Base-by-base conservation (phyloP, 2,797 vertebrate species). In the Poecilia velifera region DNA sequence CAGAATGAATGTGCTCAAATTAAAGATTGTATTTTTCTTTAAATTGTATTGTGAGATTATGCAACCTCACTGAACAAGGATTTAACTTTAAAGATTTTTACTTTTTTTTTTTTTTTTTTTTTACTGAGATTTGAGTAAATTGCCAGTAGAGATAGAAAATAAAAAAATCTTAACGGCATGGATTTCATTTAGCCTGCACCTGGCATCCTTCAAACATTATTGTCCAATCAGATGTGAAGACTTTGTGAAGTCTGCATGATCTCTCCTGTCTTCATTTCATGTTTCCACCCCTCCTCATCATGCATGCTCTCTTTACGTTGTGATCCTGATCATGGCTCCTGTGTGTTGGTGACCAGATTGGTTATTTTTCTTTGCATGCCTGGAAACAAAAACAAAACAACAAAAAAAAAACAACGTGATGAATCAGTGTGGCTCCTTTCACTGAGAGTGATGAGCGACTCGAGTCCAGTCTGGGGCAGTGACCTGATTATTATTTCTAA, bases 361-460 rank as follows among this genome's bases (percentile, higher is more conserved):
- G 64, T 66, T 62, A 6, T 71, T 45, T 71, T 28, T 70, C 49
- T 89, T 79, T 90, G 92, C 91, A 90, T 90, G 85, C 71, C 62
- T 84, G 46, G 25, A 82, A 41, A 22, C 36, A 45, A 10, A 53
- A 53, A 22, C 1, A 22, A 22, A 34, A 34, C 8, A 22, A 39
- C 51, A 45, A 10, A 53, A 53, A 22, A 0, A 22, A 22, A 34
- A 34, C 8, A 22, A 39, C 51, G 45, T 34, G 73, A 43, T 47
- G 45, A 53, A 39, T 31, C 59, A 57, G 64, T 72, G 59, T 8
- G 46, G 59, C 53, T 85, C 87, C 72, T 3, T 36, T 55, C 66
- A 10, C 39, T 75, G 16, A 72, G 28, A 83, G n/a, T 39, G 78
- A 59, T 20, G 22, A 79, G 18, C 70, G 6, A 6, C 76, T 71